These are phyloP conservation scores for Bombyx mori DNA, from an alignment of 1,140 invertebrate genomes.

Conservation along the genomic window DNA sequence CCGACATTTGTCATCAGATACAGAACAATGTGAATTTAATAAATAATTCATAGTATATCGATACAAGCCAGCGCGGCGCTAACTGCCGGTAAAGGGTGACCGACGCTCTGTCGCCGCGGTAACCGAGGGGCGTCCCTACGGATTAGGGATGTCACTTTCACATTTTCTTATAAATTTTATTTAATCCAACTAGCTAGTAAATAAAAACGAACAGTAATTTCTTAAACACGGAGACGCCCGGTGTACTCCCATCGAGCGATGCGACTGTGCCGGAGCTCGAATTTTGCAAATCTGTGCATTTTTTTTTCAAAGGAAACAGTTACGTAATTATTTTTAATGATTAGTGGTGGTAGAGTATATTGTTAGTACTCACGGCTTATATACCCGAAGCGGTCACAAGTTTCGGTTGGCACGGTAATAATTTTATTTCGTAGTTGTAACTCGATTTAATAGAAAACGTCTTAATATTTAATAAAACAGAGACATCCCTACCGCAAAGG, in stretches of 20 bases:
- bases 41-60: constrained; percentile 39
- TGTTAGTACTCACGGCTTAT: no score
- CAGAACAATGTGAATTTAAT: constrained; percentile 15
- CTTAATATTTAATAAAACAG: neutral
- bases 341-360: neutral
- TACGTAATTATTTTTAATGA: neutral
- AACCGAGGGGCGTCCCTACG: constrained; percentile 38
- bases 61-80: constrained; percentile 17
- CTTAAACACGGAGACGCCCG: neutral
- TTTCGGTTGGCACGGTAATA: no score
- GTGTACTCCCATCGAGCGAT: neutral
- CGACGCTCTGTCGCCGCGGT: constrained; percentile 49
- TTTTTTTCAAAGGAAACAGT: neutral
- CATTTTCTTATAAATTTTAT: neutral
- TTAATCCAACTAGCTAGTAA: constrained; percentile 1
- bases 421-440: neutral
- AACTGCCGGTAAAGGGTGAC: constrained; percentile 47
- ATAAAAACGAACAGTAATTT: neutral
- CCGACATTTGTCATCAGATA: no score
- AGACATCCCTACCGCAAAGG: constrained; percentile 33
- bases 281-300: neutral
- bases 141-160: constrained; percentile 29
- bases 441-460: neutral
- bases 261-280: neutral
- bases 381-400: no score